Evolutionary conservation across 2,797 vertebrate genomes (phyloP).

Genomic region (Clarias laeviceps): DNA sequence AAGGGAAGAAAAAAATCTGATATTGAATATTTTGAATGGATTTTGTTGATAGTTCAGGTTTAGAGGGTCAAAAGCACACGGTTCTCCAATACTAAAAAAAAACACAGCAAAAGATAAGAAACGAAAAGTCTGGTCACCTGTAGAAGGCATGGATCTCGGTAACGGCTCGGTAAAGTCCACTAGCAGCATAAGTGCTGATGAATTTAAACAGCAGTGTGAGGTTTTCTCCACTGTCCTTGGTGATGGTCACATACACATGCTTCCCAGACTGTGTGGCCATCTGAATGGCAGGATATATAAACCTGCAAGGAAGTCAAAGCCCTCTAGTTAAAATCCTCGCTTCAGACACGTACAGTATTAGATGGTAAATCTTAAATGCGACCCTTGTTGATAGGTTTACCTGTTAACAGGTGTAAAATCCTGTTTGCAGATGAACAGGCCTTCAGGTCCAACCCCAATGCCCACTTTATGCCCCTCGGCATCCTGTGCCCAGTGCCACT

Average conservation of each 20-base stretch:
- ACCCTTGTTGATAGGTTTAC: conserved; percentile 57
- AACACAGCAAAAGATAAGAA: background rate
- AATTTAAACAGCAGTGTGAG: conserved; percentile 83
- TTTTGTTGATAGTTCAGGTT: background rate
- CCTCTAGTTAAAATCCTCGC: background rate
- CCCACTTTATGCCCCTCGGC: conserved; percentile 80
- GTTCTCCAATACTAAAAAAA: background rate
- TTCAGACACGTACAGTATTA: background rate
- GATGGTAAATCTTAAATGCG: background rate
- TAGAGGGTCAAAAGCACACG: background rate
- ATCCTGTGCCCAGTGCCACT: conserved; percentile 82
- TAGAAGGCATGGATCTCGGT: conserved; percentile 73
- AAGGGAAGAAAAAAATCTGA: background rate
- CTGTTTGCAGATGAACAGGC: conserved; percentile 82
- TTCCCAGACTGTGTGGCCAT: conserved; percentile 87
- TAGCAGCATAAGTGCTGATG: conserved; percentile 83
- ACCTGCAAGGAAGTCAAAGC: conserved; percentile 4
- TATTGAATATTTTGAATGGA: no score
- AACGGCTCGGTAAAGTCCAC: conserved; percentile 84
- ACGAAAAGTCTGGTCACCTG: background rate
- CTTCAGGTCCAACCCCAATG: conserved; percentile 84
- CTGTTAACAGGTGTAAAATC: conserved; percentile 81
- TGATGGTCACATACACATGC: conserved; percentile 83
- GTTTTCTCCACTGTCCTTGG: conserved; percentile 81
- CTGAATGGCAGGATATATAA: conserved; percentile 78